Base-by-base conservation (phyloP, 2,797 vertebrate genomes). In the Pangasius larnaudii region DNA sequence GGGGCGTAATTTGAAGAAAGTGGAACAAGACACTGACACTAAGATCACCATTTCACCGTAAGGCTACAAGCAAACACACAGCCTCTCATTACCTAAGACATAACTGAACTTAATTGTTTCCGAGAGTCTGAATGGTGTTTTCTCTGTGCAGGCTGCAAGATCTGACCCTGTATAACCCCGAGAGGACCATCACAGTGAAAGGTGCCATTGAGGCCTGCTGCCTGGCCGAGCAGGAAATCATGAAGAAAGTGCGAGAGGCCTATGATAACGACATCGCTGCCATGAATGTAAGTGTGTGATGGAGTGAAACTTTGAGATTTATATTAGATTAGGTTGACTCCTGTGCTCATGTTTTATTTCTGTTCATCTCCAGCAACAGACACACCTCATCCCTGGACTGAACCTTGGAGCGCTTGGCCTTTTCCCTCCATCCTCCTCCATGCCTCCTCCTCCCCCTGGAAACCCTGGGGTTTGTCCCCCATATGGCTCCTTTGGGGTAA, bases 21-120 rank as follows among this genome's bases (percentile, higher is more conserved):
- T 99, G 46, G 98, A 99, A 89, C 98, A 98, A 93, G 98, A 99
- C 94, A 99, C 98, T 0, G 97, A 98, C 93, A 98, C 98, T 2
- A 99, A 99, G 92, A 99, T 99, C 95, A 99, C 98, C 93, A 99
- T 99, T 93, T 99, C 98, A 0, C 97, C 98, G 97, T 99, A 95
- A 97, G 61, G 49, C 86, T 22, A n/a, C 4, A 1, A 36, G 49
- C 58, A 3, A 42, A n/a, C 49, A 46, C 6, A 3, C 36, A 16
- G 59, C 69, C 6, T 58, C 46, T 61, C 10, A 22, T 19, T 59
- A 6, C 9, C 14, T 11, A 14, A 24, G 18, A 39, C 8, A 19
- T 63, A 16, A 61, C 22, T 16, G 56, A 42, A 27, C 14, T 46
- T 33, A 30, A 51, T 3, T 49, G 71, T 69, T 79, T 30, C 59